These are phyloP conservation scores for Lysandra coridon DNA, from an alignment of 2,888 invertebrate species.

Conservation along the genomic window DNA sequence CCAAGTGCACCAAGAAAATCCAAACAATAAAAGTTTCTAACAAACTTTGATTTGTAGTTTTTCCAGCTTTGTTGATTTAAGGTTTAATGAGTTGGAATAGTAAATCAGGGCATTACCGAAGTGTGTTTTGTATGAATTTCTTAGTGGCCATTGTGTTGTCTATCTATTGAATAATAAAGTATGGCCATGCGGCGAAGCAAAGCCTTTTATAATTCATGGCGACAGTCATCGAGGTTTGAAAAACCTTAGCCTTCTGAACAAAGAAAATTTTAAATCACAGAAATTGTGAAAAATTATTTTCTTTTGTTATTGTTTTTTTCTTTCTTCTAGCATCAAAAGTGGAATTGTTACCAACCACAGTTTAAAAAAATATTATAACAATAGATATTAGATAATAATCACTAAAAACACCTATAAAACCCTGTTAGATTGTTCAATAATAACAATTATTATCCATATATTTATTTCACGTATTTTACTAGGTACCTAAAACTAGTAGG, in stretches of 20 bases:
- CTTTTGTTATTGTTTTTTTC: background rate
- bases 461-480: too few species aligned
- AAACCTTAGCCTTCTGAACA: constrained; percentile 2
- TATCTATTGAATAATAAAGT: constrained; percentile 3
- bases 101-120: background rate
- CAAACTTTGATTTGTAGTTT: background rate
- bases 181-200: constrained; percentile 4
- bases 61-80: background rate
- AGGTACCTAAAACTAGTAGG: too few species aligned
- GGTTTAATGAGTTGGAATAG: background rate
- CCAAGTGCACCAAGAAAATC: too few species aligned
- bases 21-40: too few species aligned
- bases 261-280: background rate
- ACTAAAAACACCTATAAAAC: too few species aligned
- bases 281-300: background rate
- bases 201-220: constrained; percentile 12
- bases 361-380: too few species aligned
- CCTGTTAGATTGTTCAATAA: too few species aligned
- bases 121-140: constrained; percentile 9
- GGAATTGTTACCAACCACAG: too few species aligned
- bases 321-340: too few species aligned
- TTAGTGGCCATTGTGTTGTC: background rate
- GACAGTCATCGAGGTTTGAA: background rate
- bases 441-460: too few species aligned
- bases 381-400: too few species aligned